A percentile compares a stretch with the other conserved stretches of the same genome.
phyloP scores from a whole-genome alignment of 2,797 vertebrate genomes.

The Octomys mimax region DNA sequence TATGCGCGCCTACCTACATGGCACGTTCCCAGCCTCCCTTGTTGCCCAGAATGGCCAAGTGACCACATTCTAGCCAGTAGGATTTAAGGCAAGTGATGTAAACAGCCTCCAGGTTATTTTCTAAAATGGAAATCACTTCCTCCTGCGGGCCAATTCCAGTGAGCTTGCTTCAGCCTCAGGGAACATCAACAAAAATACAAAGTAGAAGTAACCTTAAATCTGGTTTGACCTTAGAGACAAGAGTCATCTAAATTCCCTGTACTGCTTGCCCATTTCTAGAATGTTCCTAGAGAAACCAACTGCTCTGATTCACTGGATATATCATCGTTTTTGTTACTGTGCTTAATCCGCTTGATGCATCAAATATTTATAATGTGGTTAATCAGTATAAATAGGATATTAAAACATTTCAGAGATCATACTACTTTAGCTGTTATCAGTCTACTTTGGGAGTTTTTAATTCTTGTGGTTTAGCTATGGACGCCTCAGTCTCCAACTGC shows the following conservation, averaged over 20 bases:
- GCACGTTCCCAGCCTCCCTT: background rate
- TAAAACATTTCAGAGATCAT: background rate
- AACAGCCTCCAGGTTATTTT: background rate
- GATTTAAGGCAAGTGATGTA: background rate
- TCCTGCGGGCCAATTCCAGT: background rate
- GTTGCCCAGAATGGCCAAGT: background rate
- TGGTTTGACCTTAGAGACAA: background rate
- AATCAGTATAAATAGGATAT: background rate
- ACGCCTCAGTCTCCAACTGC: background rate
- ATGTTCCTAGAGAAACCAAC: background rate
- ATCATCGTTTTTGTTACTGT: background rate
- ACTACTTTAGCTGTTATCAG: background rate
- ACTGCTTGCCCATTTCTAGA: background rate
- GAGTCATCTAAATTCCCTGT: background rate
- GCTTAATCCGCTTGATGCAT: background rate
- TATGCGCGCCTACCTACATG: background rate
- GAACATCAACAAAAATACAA: background rate
- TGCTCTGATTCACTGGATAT: background rate
- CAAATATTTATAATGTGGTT: background rate
- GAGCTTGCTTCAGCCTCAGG: background rate
- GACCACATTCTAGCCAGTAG: background rate
- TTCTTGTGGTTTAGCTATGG: background rate
- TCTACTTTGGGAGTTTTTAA: background rate
- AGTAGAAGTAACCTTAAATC: background rate
- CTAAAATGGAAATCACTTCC: background rate